phyloP scores from a whole-genome alignment of 2,797 vertebrate genomes.

The Lagocephalus sceleratus region DNA sequence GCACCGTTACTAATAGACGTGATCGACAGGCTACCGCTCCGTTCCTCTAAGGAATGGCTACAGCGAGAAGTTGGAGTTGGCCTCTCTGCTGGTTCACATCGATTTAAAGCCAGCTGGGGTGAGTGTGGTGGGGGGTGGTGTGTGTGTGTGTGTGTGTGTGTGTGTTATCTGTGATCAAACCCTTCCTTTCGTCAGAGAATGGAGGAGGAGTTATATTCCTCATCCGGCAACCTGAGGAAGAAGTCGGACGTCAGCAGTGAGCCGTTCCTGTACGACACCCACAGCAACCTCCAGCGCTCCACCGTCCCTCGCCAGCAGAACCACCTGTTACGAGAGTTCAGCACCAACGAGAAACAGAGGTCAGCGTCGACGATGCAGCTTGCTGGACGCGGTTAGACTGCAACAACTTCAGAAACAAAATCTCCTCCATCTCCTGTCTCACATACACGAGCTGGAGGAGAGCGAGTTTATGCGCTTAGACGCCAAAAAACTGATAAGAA shows the following conservation, averaged over 20 bases:
- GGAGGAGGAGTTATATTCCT: slow-evolving; percentile 92
- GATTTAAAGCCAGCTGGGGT: slow-evolving; percentile 84
- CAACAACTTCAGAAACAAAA: too few species aligned
- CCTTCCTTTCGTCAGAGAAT: slow-evolving; percentile 69
- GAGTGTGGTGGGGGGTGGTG: slow-evolving; percentile 36
- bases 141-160: neutral
- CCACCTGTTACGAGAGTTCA: slow-evolving; percentile 79
- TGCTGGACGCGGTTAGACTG: too few species aligned
- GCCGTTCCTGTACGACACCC: slow-evolving; percentile 85
- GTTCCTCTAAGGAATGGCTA: slow-evolving; percentile 93
- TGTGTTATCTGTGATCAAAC: neutral
- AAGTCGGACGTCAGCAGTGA: slow-evolving; percentile 81
- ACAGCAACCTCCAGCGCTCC: slow-evolving; percentile 72
- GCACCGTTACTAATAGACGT: too few species aligned
- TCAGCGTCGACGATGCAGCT: slow-evolving; percentile 31
- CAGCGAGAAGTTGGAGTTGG: slow-evolving; percentile 87
- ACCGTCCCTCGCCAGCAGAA: slow-evolving; percentile 60
- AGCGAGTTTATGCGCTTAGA: too few species aligned
- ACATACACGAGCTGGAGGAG: too few species aligned
- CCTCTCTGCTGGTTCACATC: slow-evolving; percentile 89
- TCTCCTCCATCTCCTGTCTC: too few species aligned
- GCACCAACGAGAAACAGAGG: slow-evolving; percentile 79
- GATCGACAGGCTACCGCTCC: slow-evolving; percentile 84
- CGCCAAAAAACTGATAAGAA: too few species aligned
- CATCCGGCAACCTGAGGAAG: slow-evolving; percentile 84